Percentiles rank a stretch among this genome's conserved stretches.
Conservation (phyloP, 1,140 invertebrate genomes). For the Lepidurus apus region DNA sequence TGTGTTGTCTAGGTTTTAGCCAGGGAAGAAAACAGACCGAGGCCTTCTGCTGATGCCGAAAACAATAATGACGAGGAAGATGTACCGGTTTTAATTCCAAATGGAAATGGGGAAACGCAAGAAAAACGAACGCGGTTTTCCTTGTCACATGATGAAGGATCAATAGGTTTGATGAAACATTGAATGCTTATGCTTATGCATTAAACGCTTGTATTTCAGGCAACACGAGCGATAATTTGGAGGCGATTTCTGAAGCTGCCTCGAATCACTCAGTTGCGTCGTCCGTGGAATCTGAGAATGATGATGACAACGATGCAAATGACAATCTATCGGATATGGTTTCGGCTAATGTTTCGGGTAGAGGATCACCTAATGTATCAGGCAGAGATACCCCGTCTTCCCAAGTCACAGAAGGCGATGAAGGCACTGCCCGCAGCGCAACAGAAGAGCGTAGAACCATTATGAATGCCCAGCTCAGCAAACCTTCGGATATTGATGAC, state of each 20-base stretch:
- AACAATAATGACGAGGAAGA: slow-evolving; percentile 40
- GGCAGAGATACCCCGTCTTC: slow-evolving; percentile 91
- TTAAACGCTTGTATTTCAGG: slow-evolving; percentile 48
- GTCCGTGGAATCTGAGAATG: slow-evolving; percentile 73
- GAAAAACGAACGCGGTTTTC: slow-evolving; percentile 67
- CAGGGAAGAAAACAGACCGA: background rate
- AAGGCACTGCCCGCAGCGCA: slow-evolving; percentile 48
- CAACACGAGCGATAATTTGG: slow-evolving; percentile 86
- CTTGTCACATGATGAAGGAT: slow-evolving; percentile 79
- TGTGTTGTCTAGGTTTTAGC: background rate
- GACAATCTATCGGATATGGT: slow-evolving; percentile 94
- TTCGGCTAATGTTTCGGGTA: slow-evolving; percentile 79
- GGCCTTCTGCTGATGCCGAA: slow-evolving; percentile 22
- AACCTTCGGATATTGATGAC: slow-evolving; percentile 82
- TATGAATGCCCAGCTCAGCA: slow-evolving; percentile 34
- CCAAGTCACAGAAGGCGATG: slow-evolving; percentile 55
- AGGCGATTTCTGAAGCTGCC: slow-evolving; percentile 89
- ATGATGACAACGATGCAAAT: slow-evolving; percentile 74
- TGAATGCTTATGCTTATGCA: slow-evolving; percentile 27
- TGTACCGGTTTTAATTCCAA: slow-evolving; percentile 31
- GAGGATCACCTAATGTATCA: slow-evolving; percentile 83
- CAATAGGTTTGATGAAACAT: slow-evolving; percentile 49
- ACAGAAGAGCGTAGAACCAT: slow-evolving; percentile 40
- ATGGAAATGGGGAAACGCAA: slow-evolving; percentile 46
- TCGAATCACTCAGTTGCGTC: slow-evolving; percentile 93